These are phyloP conservation scores for Acanthosepion lycidas DNA, from an alignment of 2,888 invertebrate species.

Conservation along the genomic window DNA sequence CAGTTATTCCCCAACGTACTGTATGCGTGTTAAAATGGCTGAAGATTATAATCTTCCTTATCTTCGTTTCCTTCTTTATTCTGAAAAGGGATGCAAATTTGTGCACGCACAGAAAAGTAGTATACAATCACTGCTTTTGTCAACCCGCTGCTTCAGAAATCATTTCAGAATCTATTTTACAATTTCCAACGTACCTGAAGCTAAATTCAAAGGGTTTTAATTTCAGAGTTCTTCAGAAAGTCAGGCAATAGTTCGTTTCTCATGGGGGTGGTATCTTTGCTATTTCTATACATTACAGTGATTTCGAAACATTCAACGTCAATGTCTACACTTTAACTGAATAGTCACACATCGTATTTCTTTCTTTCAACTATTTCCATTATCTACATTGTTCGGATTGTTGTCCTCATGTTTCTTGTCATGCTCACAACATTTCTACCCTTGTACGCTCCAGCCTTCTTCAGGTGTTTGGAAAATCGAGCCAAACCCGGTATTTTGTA, in stretches of 20 bases:
- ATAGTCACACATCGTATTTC: too few species aligned
- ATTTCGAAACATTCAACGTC: neutral
- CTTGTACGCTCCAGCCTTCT: too few species aligned
- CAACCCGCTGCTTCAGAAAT: neutral
- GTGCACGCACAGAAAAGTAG: neutral
- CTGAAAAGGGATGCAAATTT: too few species aligned
- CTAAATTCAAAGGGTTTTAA: neutral
- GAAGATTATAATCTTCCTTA: too few species aligned
- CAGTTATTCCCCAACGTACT: too few species aligned
- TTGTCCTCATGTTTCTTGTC: too few species aligned
- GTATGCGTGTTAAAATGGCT: too few species aligned
- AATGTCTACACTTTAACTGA: neutral
- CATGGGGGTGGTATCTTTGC: neutral
- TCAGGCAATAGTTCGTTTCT: neutral
- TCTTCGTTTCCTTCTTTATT: neutral
- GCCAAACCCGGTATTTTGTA: too few species aligned
- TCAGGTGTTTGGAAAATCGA: too few species aligned
- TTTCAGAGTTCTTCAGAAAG: neutral
- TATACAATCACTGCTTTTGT: neutral
- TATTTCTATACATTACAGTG: neutral
- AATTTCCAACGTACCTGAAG: neutral
- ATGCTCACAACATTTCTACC: too few species aligned
- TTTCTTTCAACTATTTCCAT: too few species aligned
- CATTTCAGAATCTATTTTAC: neutral
- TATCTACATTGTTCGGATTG: too few species aligned